Evolutionary conservation across 2,113 vertebrate species (phyloP).

Genomic region (Gnathonemus longibarbis): DNA sequence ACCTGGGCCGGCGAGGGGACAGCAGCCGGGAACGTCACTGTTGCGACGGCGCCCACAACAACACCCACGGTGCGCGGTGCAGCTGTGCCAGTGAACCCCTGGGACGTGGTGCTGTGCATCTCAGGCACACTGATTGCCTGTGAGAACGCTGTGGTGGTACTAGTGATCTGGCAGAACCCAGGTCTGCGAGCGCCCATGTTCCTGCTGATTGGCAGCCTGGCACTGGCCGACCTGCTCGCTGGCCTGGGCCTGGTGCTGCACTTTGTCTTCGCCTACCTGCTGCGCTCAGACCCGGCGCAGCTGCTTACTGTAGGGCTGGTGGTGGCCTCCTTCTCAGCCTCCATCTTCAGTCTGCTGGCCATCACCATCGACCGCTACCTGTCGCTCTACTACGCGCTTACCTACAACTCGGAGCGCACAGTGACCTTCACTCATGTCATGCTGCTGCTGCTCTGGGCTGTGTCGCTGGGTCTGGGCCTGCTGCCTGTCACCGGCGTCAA

Average conservation of each 20-base stretch:
- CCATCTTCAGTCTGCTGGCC: slow-evolving; percentile 79
- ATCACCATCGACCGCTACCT: slow-evolving; percentile 98
- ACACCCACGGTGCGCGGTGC: slow-evolving; percentile 60
- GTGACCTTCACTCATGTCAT: slow-evolving; percentile 94
- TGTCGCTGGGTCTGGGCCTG: slow-evolving; percentile 84
- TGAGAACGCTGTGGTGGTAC: slow-evolving; percentile 92
- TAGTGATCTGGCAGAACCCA: slow-evolving; percentile 96
- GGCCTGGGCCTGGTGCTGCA: slow-evolving; percentile 88
- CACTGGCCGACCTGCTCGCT: slow-evolving; percentile 90
- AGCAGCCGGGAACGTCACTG: slow-evolving; percentile 70
- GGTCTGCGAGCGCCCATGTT: slow-evolving; percentile 94
- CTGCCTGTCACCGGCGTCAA: slow-evolving; percentile 91
- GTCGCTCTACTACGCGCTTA: slow-evolving; percentile 94
- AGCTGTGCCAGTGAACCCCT: slow-evolving; percentile 83
- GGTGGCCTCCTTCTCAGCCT: slow-evolving; percentile 95
- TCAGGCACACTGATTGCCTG: slow-evolving; percentile 96
- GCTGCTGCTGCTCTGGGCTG: slow-evolving; percentile 87
- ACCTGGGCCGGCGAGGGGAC: slow-evolving; percentile 66
- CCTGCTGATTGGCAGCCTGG: slow-evolving; percentile 93
- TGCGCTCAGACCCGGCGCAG: slow-evolving; percentile 88
- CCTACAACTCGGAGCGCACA: slow-evolving; percentile 94
- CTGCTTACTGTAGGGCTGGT: slow-evolving; percentile 88
- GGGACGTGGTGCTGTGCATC: slow-evolving; percentile 94
- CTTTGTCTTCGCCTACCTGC: slow-evolving; percentile 91
- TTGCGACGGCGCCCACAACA: slow-evolving; percentile 59